These are phyloP conservation scores for Semnornis frantzii DNA, from an alignment of 2,113 vertebrate species.

Conservation along the genomic window DNA sequence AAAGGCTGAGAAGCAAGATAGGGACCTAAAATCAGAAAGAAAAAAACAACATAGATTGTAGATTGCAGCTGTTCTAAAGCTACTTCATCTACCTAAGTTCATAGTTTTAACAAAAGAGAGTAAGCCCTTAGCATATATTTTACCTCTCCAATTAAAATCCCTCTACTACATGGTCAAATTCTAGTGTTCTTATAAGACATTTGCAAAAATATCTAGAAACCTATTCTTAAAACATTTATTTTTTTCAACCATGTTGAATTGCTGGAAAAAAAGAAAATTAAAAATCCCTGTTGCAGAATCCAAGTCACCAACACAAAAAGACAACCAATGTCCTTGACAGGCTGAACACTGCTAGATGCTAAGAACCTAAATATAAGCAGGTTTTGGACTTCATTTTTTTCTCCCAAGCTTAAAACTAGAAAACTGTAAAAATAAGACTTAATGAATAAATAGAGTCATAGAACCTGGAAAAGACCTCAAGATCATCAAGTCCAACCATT, in stretches of 20 bases:
- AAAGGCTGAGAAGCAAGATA: conserved; percentile 94
- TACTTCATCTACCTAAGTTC: background rate
- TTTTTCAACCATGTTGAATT: background rate
- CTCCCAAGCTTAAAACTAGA: background rate
- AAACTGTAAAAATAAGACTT: background rate
- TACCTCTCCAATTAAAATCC: background rate
- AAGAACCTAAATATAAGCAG: background rate
- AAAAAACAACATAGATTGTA: background rate
- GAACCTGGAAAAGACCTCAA: too few relatives aligned
- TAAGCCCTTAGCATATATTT: background rate
- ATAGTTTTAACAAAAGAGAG: background rate
- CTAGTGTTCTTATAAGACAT: background rate
- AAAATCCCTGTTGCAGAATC: background rate
- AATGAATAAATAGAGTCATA: background rate
- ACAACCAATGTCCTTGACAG: background rate
- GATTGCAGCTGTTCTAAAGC: background rate
- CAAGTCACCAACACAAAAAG: background rate
- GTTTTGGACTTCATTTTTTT: too few relatives aligned
- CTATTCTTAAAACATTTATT: background rate
- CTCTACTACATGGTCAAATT: background rate
- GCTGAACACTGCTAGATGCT: background rate
- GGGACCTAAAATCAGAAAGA: conserved; percentile 82
- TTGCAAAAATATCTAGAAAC: background rate
- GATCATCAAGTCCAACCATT: too few relatives aligned
- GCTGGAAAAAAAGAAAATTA: background rate